Evolutionary conservation across 2,888 invertebrate species (phyloP).

Genomic region (Cataglyphis altisquamis): DNA sequence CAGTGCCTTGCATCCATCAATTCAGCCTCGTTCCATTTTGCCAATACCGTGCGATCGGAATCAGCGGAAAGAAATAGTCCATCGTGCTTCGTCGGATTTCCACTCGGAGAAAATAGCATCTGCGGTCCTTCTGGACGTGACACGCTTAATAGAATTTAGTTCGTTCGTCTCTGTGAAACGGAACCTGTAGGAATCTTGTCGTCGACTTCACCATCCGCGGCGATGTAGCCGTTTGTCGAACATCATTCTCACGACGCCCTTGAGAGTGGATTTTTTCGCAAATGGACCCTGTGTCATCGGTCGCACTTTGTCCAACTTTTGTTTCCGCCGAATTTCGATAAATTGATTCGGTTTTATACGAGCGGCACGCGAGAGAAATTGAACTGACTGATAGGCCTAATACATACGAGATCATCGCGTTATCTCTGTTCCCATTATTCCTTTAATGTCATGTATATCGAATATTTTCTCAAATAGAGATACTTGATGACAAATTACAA

Average conservation of each 20-base stretch:
- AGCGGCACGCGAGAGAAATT: conserved; percentile 27
- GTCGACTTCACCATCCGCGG: conserved; percentile 25
- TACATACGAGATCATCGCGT: conserved; percentile 10
- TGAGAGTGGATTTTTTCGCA: conserved; percentile 60
- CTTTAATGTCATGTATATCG: conserved; percentile 5
- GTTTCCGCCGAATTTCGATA: conserved; percentile 35
- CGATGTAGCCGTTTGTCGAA: conserved; percentile 63
- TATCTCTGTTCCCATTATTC: background rate
- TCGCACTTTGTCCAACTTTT: conserved; percentile 43
- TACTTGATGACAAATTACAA: background rate
- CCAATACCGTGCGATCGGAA: conserved; percentile 13
- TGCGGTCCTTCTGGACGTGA: conserved; percentile 63
- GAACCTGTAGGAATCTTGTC: conserved; percentile 48
- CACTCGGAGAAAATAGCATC: conserved; percentile 63
- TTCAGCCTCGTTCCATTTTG: conserved; percentile 23
- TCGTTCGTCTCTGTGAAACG: conserved; percentile 60
- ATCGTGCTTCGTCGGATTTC: conserved; percentile 42
- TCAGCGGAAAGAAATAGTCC: conserved; percentile 42
- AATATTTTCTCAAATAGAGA: background rate
- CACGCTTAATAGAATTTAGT: conserved; percentile 71
- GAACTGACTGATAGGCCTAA: background rate
- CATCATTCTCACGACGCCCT: conserved; percentile 54
- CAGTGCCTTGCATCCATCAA: conserved; percentile 30
- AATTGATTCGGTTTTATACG: conserved; percentile 38
- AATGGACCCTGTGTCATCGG: conserved; percentile 24